Base-by-base conservation (phyloP, 2,888 invertebrate genomes). In the Leptarthrus brevirostris region DNA sequence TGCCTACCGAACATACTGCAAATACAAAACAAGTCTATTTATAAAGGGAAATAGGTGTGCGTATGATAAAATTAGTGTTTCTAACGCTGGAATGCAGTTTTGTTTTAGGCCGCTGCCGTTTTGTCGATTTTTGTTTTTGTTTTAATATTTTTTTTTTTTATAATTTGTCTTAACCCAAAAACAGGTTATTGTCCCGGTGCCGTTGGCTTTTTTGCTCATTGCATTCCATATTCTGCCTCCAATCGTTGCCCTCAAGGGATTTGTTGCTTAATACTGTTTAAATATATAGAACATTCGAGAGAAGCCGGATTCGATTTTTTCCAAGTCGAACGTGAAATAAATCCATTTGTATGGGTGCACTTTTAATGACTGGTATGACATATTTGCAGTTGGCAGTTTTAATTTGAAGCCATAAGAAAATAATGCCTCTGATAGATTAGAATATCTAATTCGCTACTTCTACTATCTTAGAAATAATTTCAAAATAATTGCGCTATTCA, bases 51-150 rank as follows among this genome's bases (percentile, higher is more conserved):
- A 58, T 58, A 36, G 58, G 58, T 58, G 58, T 58, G 58, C 58
- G 58, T 58, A 47, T 12, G 64, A 44, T 44, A 24, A 64, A 64
- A 64, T 44, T 47, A 44, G 40, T 64, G 24, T 16, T 47, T 64
- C 64, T 64, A 64, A 47, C 64, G 44, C n/a, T 22, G 64, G 64
- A 64, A 64, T 64, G 64, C 64, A 64, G 64, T 64, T 64, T 64
- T 44, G 64, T 64, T 44, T 64, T 64, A 30, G 16, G 56, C 18
- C 34, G 34, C 56, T 30, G 30, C 34, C 18, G 56, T 56, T 56
- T 56, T 56, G 34, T 56, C 20, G 14, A 26, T 64, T 64, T 40
- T n/a, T n/a, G n/a, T n/a, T n/a, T n/a, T n/a, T n/a, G n/a, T n/a
- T n/a, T n/a, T n/a, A n/a, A n/a, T n/a, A n/a, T n/a, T n/a, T n/a